phyloP scores from a whole-genome alignment of 2,888 invertebrate genomes.

The Drosophila robusta region DNA sequence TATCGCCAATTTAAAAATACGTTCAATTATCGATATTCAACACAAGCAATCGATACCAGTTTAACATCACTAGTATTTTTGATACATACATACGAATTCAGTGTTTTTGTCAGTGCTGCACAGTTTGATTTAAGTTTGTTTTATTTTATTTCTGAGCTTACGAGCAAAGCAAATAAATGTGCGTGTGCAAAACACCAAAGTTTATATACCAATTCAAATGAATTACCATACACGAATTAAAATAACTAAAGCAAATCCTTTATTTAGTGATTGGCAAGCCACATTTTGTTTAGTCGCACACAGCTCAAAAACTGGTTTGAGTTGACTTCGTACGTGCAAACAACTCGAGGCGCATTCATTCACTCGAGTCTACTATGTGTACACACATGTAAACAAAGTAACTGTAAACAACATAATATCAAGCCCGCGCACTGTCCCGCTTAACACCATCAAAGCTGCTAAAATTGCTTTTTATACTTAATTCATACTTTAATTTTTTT shows the following conservation, averaged over 20 bases:
- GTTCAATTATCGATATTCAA: slow-evolving; percentile 15
- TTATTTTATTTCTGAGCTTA: slow-evolving; percentile 29
- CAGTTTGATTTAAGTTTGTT: slow-evolving; percentile 46
- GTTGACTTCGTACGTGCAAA: slow-evolving; percentile 49
- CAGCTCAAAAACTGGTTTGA: slow-evolving; percentile 61
- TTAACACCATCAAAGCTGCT: slow-evolving; percentile 10
- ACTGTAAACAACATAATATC: slow-evolving; percentile 16
- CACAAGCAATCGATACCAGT: slow-evolving; percentile 7
- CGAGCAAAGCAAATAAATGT: slow-evolving; percentile 19
- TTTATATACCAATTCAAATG: not conserved
- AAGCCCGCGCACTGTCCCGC: slow-evolving; percentile 9
- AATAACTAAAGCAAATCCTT: slow-evolving; percentile 1
- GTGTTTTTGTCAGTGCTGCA: slow-evolving; percentile 44
- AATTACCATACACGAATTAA: not conserved
- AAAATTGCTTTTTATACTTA: not conserved
- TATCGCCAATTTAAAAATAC: slow-evolving; percentile 3
- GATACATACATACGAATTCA: slow-evolving; percentile 40
- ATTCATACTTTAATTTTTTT: not conserved
- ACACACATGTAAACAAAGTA: slow-evolving; percentile 38
- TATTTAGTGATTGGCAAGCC: slow-evolving; percentile 18
- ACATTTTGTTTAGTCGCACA: slow-evolving; percentile 27
- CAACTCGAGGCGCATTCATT: slow-evolving; percentile 37
- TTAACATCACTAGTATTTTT: slow-evolving; percentile 38
- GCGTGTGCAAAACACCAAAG: slow-evolving; percentile 2
- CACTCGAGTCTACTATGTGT: slow-evolving; percentile 28